Evolutionary conservation across 2,888 invertebrate species (phyloP).

Genomic region (Drosophila melanosoma): DNA sequence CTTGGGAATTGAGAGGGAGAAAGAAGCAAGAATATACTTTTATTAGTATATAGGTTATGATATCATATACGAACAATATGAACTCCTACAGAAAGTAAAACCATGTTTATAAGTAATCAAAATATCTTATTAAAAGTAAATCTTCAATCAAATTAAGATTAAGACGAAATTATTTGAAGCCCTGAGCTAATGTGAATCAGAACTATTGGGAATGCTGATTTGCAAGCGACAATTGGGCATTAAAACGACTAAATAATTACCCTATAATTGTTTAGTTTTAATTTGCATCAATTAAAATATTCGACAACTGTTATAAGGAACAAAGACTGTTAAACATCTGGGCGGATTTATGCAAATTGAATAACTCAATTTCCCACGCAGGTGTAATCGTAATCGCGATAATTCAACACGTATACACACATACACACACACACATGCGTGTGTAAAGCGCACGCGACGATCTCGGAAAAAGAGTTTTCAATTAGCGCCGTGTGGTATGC

Average conservation of each 20-base stretch:
- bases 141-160: background rate
- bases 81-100: background rate
- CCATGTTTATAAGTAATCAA: background rate
- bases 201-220: background rate
- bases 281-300: background rate
- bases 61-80: background rate
- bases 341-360: background rate
- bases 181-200: background rate
- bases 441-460: slow-evolving; percentile 10
- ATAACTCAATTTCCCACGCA: background rate
- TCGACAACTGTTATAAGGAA: background rate
- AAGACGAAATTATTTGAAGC: background rate
- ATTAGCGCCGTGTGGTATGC: slow-evolving; percentile 53
- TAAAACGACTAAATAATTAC: background rate
- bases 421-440: background rate
- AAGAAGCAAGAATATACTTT: background rate
- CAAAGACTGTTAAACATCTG: background rate
- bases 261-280: background rate
- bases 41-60: background rate
- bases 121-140: background rate
- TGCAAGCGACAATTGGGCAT: background rate
- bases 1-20: background rate
- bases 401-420: background rate
- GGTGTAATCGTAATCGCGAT: background rate
- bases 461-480: slow-evolving; percentile 16